These are phyloP conservation scores for Neoscelio sp. DNA, from an alignment of 2,888 invertebrate species.

Conservation along the genomic window DNA sequence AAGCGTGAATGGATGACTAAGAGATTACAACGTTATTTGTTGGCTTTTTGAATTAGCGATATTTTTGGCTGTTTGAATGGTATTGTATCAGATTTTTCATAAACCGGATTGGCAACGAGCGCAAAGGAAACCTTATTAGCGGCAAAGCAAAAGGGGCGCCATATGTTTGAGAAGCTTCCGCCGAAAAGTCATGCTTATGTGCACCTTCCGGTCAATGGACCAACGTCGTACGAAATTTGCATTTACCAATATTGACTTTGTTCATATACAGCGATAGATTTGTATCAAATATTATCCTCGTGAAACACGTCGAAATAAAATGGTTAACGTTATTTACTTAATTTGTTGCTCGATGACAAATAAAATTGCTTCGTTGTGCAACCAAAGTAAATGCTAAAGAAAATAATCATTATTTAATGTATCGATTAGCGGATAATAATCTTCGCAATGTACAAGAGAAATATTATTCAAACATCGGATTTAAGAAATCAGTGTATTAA, in stretches of 20 bases:
- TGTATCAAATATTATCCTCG: neutral
- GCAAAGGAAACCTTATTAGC: conserved; percentile 73
- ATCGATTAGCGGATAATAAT: too few species aligned
- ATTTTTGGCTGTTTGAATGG: conserved; percentile 9
- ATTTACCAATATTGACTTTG: conserved; percentile 8
- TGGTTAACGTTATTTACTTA: too few species aligned
- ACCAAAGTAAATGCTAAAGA: too few species aligned
- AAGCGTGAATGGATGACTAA: too few species aligned
- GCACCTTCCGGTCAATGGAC: conserved; percentile 67
- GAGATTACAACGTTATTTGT: too few species aligned
- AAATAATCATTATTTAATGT: too few species aligned
- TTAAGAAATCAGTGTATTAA: too few species aligned
- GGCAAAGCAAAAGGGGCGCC: conserved; percentile 70
- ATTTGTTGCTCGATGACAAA: too few species aligned
- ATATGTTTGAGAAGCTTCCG: conserved; percentile 74
- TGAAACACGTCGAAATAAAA: neutral
- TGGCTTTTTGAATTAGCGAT: too few species aligned
- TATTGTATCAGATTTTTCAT: conserved; percentile 51
- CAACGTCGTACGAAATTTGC: conserved; percentile 52
- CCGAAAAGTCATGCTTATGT: conserved; percentile 66
- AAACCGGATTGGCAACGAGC: conserved; percentile 46
- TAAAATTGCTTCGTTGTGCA: too few species aligned
- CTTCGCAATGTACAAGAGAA: too few species aligned
- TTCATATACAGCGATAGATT: neutral
- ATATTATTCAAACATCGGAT: too few species aligned